A percentile compares a stretch with the other conserved stretches of the same genome.
phyloP scores from a whole-genome alignment of 92 coral and sea anemone species.

The Parazoanthus atlanticus region DNA sequence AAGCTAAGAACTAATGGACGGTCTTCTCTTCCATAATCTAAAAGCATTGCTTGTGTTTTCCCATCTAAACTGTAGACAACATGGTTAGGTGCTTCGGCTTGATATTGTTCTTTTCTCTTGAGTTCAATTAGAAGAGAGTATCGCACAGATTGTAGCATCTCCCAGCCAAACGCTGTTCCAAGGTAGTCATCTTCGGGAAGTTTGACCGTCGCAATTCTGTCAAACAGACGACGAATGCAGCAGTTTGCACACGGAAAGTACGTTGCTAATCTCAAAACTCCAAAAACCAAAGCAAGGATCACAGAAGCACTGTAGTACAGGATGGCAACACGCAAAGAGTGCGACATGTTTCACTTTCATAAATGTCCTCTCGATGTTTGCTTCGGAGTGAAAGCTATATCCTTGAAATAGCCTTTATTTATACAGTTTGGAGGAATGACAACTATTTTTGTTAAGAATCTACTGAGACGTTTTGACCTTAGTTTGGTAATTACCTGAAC shows the following conservation, averaged over 20 bases:
- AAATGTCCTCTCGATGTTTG: background rate
- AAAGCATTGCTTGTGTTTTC: conserved; percentile 26
- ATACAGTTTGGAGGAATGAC: background rate
- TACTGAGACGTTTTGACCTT: conserved; percentile 1
- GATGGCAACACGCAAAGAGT: background rate
- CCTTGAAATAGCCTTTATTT: background rate
- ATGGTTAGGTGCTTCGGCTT: conserved; percentile 40
- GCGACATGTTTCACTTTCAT: background rate
- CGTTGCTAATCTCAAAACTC: background rate
- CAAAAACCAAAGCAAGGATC: background rate
- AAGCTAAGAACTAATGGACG: conserved; percentile 44
- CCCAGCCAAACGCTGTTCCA: conserved; percentile 50
- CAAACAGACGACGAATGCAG: background rate
- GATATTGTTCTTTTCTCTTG: conserved; percentile 10
- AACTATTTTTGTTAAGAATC: background rate
- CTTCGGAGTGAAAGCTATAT: background rate
- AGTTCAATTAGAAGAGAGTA: conserved; percentile 41
- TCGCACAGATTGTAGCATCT: conserved; percentile 46
- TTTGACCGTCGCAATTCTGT: conserved; percentile 10
- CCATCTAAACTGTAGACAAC: conserved; percentile 43
- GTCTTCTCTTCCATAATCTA: conserved; percentile 34
- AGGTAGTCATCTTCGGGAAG: conserved; percentile 33
- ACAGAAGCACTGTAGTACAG: background rate
- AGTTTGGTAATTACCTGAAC: background rate
- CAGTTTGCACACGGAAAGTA: conserved; percentile 1